Evolutionary conservation across 2,888 invertebrate genomes (phyloP).

Genomic region (Aproaerema taeniolella): DNA sequence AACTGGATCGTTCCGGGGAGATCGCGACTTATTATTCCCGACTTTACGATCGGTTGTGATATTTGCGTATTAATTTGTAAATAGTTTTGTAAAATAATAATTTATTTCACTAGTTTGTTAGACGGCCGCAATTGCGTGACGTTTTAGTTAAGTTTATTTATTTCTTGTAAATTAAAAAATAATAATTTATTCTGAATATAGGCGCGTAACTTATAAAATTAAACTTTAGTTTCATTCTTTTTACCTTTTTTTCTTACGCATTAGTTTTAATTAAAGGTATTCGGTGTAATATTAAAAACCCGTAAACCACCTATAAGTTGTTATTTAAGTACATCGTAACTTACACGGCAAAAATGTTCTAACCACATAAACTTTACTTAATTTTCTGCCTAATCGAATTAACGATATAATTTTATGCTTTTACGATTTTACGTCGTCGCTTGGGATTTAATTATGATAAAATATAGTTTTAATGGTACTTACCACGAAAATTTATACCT

Average conservation of each 20-base stretch:
- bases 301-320: no score
- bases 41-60: constrained; percentile 34
- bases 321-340: no score
- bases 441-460: no score
- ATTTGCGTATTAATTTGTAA: constrained; percentile 16
- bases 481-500: no score
- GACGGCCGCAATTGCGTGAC: constrained; percentile 21
- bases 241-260: constrained; percentile 29
- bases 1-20: no score
- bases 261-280: constrained; percentile 14
- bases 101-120: constrained; percentile 10
- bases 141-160: constrained; percentile 33
- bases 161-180: constrained; percentile 43
- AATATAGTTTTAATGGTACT: no score
- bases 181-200: constrained; percentile 54
- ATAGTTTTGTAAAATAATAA: constrained; percentile 22
- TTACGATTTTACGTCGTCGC: no score
- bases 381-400: no score
- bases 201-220: constrained; percentile 46
- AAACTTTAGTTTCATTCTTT: constrained; percentile 43
- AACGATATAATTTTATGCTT: no score
- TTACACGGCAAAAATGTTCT: no score
- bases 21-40: constrained; percentile 65
- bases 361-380: no score
- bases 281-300: no score